A percentile compares a stretch with the other conserved stretches of the same genome.
Conservation (phyloP, 2,113 vertebrate species). For the Bubo blakistoni region DNA sequence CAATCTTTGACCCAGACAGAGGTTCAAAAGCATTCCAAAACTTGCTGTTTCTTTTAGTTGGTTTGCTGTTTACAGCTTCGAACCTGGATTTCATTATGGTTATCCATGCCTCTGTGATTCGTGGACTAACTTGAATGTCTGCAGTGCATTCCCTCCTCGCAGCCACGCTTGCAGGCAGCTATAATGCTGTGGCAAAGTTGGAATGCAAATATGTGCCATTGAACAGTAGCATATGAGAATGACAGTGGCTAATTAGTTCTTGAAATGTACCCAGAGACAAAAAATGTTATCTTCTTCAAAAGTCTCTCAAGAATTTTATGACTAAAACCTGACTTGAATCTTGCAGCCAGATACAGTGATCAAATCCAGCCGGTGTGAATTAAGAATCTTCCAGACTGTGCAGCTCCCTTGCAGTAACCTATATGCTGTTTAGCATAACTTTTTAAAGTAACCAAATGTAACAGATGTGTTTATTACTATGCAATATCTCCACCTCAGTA, state of each 20-base stretch:
- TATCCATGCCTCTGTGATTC: neutral
- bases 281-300: neutral
- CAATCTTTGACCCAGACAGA: neutral
- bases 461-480: neutral
- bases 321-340: neutral
- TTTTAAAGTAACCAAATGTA: neutral
- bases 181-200: accelerated
- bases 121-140: neutral
- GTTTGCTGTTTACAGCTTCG: neutral
- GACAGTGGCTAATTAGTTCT: neutral
- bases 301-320: neutral
- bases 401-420: neutral
- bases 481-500: neutral
- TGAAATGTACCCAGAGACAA: neutral
- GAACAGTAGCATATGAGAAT: neutral
- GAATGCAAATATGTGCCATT: neutral
- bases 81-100: neutral
- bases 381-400: neutral
- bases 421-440: neutral
- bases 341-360: neutral
- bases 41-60: neutral
- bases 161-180: neutral
- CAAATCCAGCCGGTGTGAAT: neutral
- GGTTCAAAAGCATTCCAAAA: constrained; percentile 10
- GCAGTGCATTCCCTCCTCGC: accelerated